Evolutionary conservation across 2,888 invertebrate species (phyloP), one percentile per base, ranked within the genome.

Genomic region (Noctua comes): DNA sequence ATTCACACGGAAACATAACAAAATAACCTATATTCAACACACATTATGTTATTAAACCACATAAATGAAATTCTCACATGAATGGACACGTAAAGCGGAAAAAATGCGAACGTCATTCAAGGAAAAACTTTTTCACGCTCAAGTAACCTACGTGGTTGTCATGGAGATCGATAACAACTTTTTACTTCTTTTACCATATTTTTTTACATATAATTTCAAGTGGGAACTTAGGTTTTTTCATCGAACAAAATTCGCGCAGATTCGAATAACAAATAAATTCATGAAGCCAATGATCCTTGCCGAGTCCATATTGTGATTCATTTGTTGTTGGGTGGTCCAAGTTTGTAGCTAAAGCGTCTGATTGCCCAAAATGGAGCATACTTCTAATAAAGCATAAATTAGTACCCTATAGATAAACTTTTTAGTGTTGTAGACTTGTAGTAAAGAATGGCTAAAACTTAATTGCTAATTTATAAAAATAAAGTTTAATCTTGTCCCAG

Each of bases 231-330:
- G 16, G 2, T 69, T 70, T 79, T 73, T 77, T 66, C 18, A 57
- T 59, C 40, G n/a, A 62, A 27, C 2, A 73, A 66, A 68, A 73
- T 87, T 89, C 83, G 84, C 79, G 80, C 86, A 84, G 84, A 79
- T 36, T 76, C 27, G 88, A 90, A 91, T 90, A 88, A 89, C 90
- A 93, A 93, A 94, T 93, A 92, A 91, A 94, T 93, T 94, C 92
- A 93, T 93, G 92, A 90, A 89, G 76, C 88, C 92, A 93, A 93
- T 94, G 92, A 92, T 90, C 89, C 91, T 88, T 88, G 89, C 84
- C 87, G 84, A 88, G 88, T 89, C 90, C 90, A 90, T 91, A 90
- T 89, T 90, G 90, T 91, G 91, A 94, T 93, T 93, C 90, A 91
- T 92, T 91, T 86, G 76, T 79, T 72, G 43, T n/a, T 54, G 27